Percentiles rank a stretch among this genome's conserved stretches.
Evolutionary conservation across 2,797 vertebrate genomes (phyloP).

Genomic region (Aplochiton taeniatus): DNA sequence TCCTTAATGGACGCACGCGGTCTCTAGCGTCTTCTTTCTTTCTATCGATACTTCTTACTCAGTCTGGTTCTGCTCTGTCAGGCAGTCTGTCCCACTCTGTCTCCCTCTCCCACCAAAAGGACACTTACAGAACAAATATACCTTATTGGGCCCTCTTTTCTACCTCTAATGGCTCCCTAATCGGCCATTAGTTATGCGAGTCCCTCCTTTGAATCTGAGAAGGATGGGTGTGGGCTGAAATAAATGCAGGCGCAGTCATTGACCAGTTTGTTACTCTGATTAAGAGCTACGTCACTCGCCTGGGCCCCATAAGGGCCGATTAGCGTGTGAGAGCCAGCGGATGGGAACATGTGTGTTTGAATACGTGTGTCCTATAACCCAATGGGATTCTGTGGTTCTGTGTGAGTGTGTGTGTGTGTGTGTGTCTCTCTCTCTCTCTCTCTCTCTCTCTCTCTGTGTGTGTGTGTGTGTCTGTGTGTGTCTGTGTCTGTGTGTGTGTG

Average conservation of each 20-base stretch:
- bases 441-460: too few relatives aligned
- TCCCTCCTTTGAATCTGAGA: conserved; percentile 66
- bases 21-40: too few relatives aligned
- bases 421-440: too few relatives aligned
- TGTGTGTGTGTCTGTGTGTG: too few relatives aligned
- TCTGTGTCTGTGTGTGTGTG: too few relatives aligned
- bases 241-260: conserved; percentile 66
- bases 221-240: conserved; percentile 54
- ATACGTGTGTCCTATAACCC: too few relatives aligned
- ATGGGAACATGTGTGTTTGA: too few relatives aligned
- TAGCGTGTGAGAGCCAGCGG: conserved; percentile 29
- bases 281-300: conserved; percentile 53
- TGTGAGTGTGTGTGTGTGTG: too few relatives aligned
- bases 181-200: conserved; percentile 78
- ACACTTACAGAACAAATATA: conserved; percentile 54
- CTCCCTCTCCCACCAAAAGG: conserved; percentile 31
- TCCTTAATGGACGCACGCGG: too few relatives aligned
- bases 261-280: conserved; percentile 69
- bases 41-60: too few relatives aligned
- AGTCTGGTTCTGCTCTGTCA: too few relatives aligned
- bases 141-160: conserved; percentile 57
- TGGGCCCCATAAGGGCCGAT: conserved; percentile 44
- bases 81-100: background rate
- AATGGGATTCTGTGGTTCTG: too few relatives aligned
- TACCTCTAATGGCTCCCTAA: conserved; percentile 76